phyloP scores from a whole-genome alignment of 1,140 invertebrate genomes.

The Chrysopa pallens region DNA sequence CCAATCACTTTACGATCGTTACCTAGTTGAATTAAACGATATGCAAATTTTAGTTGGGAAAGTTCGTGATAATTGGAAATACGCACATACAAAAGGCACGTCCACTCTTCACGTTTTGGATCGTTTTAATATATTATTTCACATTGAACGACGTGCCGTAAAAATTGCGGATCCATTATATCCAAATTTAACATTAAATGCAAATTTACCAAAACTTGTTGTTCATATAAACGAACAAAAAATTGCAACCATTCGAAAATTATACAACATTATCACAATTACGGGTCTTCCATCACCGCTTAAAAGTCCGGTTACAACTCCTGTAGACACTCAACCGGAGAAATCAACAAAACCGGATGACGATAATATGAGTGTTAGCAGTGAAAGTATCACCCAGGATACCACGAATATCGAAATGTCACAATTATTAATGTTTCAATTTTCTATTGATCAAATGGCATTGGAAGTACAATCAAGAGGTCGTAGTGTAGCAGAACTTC shows the following conservation, averaged over 20 bases:
- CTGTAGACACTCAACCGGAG: background rate
- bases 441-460: slow-evolving; percentile 73
- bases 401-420: slow-evolving; percentile 19
- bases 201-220: slow-evolving; percentile 68
- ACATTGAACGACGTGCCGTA: slow-evolving; percentile 63
- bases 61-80: slow-evolving; percentile 77
- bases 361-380: slow-evolving; percentile 5
- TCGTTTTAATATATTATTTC: slow-evolving; percentile 75
- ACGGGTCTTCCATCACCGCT: slow-evolving; percentile 27
- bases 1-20: slow-evolving; percentile 64
- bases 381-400: slow-evolving; percentile 1
- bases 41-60: slow-evolving; percentile 76
- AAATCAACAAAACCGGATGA: background rate
- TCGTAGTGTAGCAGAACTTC: slow-evolving; percentile 72
- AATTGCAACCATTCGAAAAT: slow-evolving; percentile 37
- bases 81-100: slow-evolving; percentile 63
- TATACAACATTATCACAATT: slow-evolving; percentile 22
- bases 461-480: slow-evolving; percentile 72
- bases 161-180: slow-evolving; percentile 69
- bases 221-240: slow-evolving; percentile 83
- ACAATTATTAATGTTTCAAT: slow-evolving; percentile 68
- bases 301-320: slow-evolving; percentile 8
- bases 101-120: slow-evolving; percentile 77
- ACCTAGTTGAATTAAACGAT: slow-evolving; percentile 66
- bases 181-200: slow-evolving; percentile 64